Evolutionary conservation across 2,113 vertebrate species (phyloP).

Genomic region (human (Homo sapiens)): GRCh38 chr5:138709501-138710000

Average conservation of each 20-base stretch:
- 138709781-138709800: not conserved
- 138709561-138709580: slow-evolving; percentile 79
- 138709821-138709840: not conserved
- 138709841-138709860: not conserved
- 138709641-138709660: not conserved
- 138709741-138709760: not conserved
- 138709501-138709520: slow-evolving; percentile 71
- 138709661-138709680: not conserved
- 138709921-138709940: not conserved
- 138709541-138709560: slow-evolving; percentile 77
- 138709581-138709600: slow-evolving; percentile 46
- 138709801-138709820: not conserved
- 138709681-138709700: not conserved
- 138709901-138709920: not conserved
- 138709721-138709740: not conserved
- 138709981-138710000: no score
- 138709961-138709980: no score
- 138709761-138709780: not conserved
- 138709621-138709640: not conserved
- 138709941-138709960: no score
- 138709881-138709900: not conserved
- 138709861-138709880: not conserved
- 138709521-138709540: slow-evolving; percentile 79
- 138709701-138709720: not conserved
- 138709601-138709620: not conserved